Evolutionary conservation across 2,113 vertebrate species (phyloP).

Genomic region (Todiramphus chloris): DNA sequence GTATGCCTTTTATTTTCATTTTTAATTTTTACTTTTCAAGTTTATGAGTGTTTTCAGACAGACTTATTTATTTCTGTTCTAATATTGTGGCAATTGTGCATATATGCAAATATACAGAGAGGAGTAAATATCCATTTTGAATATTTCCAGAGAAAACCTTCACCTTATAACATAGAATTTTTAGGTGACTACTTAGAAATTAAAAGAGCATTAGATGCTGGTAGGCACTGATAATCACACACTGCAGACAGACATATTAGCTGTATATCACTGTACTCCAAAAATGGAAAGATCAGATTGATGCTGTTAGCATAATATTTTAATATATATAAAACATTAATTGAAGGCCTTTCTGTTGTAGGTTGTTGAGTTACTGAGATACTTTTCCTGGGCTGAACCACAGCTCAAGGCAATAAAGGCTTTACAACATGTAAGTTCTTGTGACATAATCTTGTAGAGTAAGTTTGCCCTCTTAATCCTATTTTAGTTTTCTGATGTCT

Average conservation of each 20-base stretch:
- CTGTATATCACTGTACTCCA: not conserved
- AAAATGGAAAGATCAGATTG: not conserved
- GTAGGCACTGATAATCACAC: not conserved
- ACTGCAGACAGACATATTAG: not conserved
- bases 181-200: not conserved
- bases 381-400: conserved; percentile 97
- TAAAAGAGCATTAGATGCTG: not conserved
- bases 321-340: not conserved
- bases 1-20: not conserved
- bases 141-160: not conserved
- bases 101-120: not conserved
- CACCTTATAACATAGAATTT: not conserved
- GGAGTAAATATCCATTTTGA: not conserved
- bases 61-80: not conserved
- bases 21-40: not conserved
- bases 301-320: not conserved
- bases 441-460: not conserved
- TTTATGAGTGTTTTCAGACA: not conserved
- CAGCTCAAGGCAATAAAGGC: conserved; percentile 98
- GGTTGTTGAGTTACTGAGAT: conserved; percentile 95
- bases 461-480: not conserved
- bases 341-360: conserved; percentile 64
- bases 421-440: conserved; percentile 90
- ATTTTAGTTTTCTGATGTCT: not conserved
- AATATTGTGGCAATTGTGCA: not conserved